phyloP scores from a whole-genome alignment of 2,888 invertebrate species.

The Aquatica leii region DNA sequence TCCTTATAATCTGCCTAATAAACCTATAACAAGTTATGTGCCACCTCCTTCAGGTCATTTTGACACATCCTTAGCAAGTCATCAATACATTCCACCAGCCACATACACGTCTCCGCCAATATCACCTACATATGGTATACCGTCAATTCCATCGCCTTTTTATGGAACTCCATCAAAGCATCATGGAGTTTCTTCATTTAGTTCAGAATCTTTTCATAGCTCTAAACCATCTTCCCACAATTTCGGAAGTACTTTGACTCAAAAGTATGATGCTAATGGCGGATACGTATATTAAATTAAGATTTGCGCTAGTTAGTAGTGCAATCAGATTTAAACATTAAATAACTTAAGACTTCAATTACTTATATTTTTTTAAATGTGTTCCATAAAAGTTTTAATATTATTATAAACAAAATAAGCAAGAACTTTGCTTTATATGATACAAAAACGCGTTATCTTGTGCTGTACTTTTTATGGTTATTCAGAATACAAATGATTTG shows the following conservation, averaged over 20 bases:
- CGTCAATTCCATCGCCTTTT: conserved; percentile 17
- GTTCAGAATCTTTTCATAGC: not conserved
- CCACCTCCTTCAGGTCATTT: conserved; percentile 9
- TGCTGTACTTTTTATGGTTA: too few species aligned
- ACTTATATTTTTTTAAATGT: too few species aligned
- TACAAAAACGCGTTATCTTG: too few species aligned
- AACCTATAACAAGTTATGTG: not conserved
- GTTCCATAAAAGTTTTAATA: too few species aligned
- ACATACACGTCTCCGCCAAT: conserved; percentile 43
- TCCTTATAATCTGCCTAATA: not conserved
- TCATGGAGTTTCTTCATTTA: not conserved
- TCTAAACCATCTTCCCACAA: not conserved
- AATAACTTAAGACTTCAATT: too few species aligned
- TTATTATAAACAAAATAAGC: too few species aligned
- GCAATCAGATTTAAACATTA: not conserved
- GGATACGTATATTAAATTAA: conserved; percentile 52
- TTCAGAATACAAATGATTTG: too few species aligned
- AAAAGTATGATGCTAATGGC: conserved; percentile 26
- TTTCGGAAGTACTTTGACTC: not conserved
- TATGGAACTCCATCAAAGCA: conserved; percentile 45
- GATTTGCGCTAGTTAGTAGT: not conserved
- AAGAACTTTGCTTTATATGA: too few species aligned
- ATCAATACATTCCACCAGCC: conserved; percentile 43
- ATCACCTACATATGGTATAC: conserved; percentile 38
- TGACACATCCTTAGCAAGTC: conserved; percentile 36